A percentile compares a stretch with the other conserved stretches of the same genome.
phyloP scores from a whole-genome alignment of 1,140 invertebrate genomes.

The Zophobas atratus region DNA sequence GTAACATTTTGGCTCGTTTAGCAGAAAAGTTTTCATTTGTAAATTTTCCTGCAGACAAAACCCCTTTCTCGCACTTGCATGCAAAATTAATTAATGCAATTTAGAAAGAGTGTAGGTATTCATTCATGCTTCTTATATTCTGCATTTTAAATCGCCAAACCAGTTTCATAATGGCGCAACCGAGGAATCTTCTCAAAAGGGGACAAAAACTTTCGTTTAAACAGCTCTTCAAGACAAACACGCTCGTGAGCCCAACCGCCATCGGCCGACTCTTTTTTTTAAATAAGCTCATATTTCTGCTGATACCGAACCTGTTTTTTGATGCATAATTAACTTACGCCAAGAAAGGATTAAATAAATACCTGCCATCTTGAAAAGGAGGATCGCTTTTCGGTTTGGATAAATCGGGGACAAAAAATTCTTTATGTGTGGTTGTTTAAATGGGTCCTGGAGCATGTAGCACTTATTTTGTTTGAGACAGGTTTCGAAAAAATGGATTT shows the following conservation, averaged over 20 bases:
- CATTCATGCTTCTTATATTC: conserved; percentile 30
- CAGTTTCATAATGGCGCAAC: conserved; percentile 13
- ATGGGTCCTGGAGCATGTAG: too few species aligned
- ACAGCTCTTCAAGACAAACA: conserved; percentile 1
- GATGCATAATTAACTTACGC: conserved; percentile 26
- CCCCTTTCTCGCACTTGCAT: conserved; percentile 22
- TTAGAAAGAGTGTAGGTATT: conserved; percentile 32
- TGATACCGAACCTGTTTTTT: conserved; percentile 13
- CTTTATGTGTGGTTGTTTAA: too few species aligned
- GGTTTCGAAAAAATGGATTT: too few species aligned
- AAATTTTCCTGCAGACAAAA: conserved; percentile 35
- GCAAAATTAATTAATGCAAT: conserved; percentile 40
- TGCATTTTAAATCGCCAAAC: conserved; percentile 13
- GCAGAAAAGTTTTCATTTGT: conserved; percentile 20
- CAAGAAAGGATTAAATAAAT: background rate
- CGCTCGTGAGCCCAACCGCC: background rate
- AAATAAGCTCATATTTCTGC: conserved; percentile 17
- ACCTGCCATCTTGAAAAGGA: background rate
- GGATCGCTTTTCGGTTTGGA: background rate
- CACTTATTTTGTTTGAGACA: too few species aligned
- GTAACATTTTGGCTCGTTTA: conserved; percentile 27
- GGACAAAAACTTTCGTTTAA: conserved; percentile 22
- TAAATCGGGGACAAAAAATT: too few species aligned
- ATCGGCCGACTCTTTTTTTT: background rate
- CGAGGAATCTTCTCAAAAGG: conserved; percentile 3